Evolutionary conservation across 2,113 vertebrate genomes (phyloP).

Genomic region (Callopanchax toddi): DNA sequence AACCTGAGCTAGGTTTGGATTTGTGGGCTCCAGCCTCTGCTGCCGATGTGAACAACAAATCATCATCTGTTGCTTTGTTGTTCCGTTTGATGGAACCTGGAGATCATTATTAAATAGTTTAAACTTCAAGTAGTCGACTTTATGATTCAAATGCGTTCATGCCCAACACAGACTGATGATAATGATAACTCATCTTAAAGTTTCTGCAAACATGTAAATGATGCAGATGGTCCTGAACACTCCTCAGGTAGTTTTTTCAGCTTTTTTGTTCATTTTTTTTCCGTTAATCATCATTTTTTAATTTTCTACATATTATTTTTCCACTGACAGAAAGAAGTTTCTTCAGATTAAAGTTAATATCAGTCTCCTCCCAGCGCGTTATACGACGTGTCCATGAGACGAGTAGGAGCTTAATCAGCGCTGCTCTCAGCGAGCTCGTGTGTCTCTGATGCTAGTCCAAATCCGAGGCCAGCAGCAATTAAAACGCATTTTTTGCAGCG

Average conservation of each 20-base stretch:
- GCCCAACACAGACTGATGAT: too few relatives aligned
- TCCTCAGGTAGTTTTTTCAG: slow-evolving; percentile 37
- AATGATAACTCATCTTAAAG: too few relatives aligned
- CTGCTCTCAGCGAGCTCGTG: slow-evolving; percentile 60
- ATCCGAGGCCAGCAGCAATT: slow-evolving; percentile 62
- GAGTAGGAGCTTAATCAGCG: slow-evolving; percentile 66
- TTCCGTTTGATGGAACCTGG: background rate
- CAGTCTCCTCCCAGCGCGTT: slow-evolving; percentile 71
- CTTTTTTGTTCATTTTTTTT: slow-evolving; percentile 15
- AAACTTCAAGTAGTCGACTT: too few relatives aligned
- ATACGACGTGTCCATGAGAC: slow-evolving; percentile 59
- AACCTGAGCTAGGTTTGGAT: slow-evolving; percentile 36
- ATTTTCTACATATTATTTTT: slow-evolving; percentile 30
- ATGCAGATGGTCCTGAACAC: slow-evolving; percentile 60
- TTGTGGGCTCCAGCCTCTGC: slow-evolving; percentile 13
- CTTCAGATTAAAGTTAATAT: slow-evolving; percentile 75
- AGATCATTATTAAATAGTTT: too few relatives aligned
- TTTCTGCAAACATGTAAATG: slow-evolving; percentile 6
- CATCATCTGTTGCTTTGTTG: slow-evolving; percentile 3
- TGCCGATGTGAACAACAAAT: slow-evolving; percentile 31
- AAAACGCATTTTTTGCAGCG: slow-evolving; percentile 65
- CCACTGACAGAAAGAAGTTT: slow-evolving; percentile 55
- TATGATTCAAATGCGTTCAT: too few relatives aligned
- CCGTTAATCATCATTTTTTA: slow-evolving; percentile 27
- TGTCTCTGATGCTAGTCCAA: slow-evolving; percentile 72